A percentile compares a stretch with the other conserved stretches of the same genome.
Conservation (phyloP, 2,113 vertebrate genomes). For the Daphoenositta chrysoptera region DNA sequence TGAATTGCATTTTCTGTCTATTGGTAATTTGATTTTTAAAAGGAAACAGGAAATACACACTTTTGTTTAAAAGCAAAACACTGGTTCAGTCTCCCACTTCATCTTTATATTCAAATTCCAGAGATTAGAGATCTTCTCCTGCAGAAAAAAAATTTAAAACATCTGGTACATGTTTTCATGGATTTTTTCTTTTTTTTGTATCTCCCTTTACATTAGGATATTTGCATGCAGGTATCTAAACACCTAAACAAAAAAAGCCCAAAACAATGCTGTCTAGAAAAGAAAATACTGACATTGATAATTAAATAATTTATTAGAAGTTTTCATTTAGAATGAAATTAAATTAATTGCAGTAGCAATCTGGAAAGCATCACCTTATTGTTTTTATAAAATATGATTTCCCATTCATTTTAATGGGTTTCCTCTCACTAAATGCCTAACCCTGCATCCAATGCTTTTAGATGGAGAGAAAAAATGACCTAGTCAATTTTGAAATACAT, state of each 20-base stretch:
- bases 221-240: constrained; percentile 5
- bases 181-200: background rate
- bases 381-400: constrained; percentile 21
- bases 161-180: background rate
- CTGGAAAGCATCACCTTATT: constrained; percentile 30
- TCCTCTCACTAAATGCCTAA: background rate
- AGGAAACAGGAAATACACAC: constrained; percentile 40
- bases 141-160: constrained; percentile 16
- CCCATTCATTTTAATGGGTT: background rate
- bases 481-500: background rate
- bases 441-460: background rate
- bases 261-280: background rate
- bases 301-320: background rate
- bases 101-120: background rate
- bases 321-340: background rate
- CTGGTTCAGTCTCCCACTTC: accelerated
- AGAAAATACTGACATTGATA: background rate
- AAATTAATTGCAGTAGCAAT: constrained; percentile 3
- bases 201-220: background rate
- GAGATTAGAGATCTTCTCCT: constrained; percentile 15
- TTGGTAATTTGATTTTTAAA: constrained; percentile 48
- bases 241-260: background rate
- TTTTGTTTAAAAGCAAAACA: constrained; percentile 36
- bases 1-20: constrained; percentile 39
- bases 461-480: background rate